Evolutionary conservation across 2,113 vertebrate genomes (phyloP).

Genomic region (Lethenteron camtschaticum): DNA sequence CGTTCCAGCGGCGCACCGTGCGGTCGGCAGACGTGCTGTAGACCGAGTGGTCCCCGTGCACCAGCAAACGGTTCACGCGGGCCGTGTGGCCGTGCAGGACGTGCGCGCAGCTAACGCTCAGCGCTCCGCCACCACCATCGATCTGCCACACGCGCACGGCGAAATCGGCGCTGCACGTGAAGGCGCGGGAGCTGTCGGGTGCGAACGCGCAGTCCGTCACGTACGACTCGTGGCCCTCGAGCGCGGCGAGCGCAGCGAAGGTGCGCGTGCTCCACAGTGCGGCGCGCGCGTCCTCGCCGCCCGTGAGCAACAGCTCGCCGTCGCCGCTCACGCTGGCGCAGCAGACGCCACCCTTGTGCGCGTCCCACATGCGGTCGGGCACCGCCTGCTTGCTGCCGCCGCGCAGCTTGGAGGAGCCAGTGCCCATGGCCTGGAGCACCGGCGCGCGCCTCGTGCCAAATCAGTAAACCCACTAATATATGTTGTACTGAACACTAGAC

Average conservation of each 20-base stretch:
- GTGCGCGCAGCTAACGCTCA: conserved; percentile 28
- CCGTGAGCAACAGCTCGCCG: conserved; percentile 34
- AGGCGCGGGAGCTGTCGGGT: conserved; percentile 29
- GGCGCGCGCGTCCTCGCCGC: conserved; percentile 38
- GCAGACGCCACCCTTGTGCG: conserved; percentile 38
- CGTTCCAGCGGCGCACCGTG: conserved; percentile 32
- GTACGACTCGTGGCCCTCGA: conserved; percentile 34
- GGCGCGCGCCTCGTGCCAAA: conserved; percentile 7
- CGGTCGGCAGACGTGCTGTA: conserved; percentile 43
- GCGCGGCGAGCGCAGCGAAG: conserved; percentile 23
- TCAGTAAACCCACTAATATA: neutral
- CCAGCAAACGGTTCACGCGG: conserved; percentile 42
- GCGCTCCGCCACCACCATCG: conserved; percentile 16
- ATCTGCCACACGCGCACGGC: conserved; percentile 30
- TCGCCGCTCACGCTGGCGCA: conserved; percentile 44
- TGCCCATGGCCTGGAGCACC: conserved; percentile 23
- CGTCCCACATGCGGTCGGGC: too few species aligned
- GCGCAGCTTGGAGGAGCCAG: conserved; percentile 23
- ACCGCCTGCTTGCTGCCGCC: too few species aligned
- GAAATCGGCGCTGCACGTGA: conserved; percentile 34
- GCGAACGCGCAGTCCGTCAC: conserved; percentile 37
- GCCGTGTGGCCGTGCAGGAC: conserved; percentile 39
- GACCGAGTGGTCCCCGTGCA: conserved; percentile 24
- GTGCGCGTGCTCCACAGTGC: conserved; percentile 41
- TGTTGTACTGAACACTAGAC: too few species aligned